Conservation (phyloP, 2,113 vertebrate genomes). For the Hemiprocne comata region DNA sequence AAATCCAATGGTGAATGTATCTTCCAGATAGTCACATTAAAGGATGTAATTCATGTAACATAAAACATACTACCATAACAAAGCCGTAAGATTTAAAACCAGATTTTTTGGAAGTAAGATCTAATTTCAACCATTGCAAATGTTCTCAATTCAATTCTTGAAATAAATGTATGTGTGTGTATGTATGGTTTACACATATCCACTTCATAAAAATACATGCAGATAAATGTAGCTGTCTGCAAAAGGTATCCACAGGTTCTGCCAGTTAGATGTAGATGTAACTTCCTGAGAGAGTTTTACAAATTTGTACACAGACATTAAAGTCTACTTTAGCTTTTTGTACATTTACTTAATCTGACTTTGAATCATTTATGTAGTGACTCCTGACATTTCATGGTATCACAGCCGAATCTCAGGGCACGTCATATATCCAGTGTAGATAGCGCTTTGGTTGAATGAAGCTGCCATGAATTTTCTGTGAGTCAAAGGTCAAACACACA, state of each 20-base stretch:
- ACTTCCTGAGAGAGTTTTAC: background rate
- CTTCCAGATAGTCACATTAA: constrained; percentile 66
- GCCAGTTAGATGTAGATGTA: background rate
- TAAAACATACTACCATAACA: constrained; percentile 63
- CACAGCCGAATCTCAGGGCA: background rate
- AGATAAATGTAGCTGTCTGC: background rate
- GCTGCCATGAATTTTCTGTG: background rate
- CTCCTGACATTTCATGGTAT: background rate
- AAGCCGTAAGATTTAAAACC: constrained; percentile 25
- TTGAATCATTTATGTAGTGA: background rate
- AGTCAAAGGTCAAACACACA: constrained; percentile 33
- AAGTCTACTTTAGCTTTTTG: background rate
- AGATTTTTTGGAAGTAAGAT: constrained; percentile 37
- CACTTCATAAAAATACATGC: background rate
- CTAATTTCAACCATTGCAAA: constrained; percentile 35
- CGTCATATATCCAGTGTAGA: background rate
- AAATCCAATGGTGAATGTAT: constrained; percentile 42
- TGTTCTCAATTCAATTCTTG: constrained; percentile 10
- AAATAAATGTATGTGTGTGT: background rate
- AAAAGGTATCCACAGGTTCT: background rate
- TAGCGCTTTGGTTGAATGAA: background rate
- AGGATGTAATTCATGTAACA: constrained; percentile 50
- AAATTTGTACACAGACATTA: background rate
- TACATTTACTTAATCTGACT: background rate
- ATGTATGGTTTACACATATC: background rate